Conservation (phyloP, 2,888 invertebrate species). For the Rhamnusium bicolor region DNA sequence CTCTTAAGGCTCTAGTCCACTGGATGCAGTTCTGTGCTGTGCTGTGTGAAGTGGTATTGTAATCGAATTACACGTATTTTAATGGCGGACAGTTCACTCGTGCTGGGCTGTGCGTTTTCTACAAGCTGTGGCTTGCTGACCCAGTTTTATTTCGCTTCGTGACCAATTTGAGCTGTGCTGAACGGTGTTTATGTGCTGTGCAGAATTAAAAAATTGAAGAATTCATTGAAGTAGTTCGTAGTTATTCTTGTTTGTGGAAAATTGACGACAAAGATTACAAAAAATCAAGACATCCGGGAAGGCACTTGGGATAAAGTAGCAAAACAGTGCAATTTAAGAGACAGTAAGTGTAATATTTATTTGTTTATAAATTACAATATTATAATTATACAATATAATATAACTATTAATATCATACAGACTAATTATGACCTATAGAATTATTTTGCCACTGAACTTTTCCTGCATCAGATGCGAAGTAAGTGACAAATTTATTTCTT, state of each 20-base stretch:
- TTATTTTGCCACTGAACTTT: too few relatives aligned
- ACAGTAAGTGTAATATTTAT: neutral
- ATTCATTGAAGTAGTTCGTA: too few relatives aligned
- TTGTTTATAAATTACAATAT: neutral
- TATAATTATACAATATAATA: too few relatives aligned
- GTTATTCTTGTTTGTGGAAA: neutral
- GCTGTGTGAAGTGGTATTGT: neutral
- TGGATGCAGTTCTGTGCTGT: neutral
- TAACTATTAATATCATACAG: too few relatives aligned
- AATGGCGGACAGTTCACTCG: neutral
- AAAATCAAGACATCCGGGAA: neutral
- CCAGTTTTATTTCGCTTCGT: neutral
- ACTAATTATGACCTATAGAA: neutral
- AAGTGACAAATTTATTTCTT: neutral
- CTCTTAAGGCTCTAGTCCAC: too few relatives aligned
- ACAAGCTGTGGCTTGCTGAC: neutral
- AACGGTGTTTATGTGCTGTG: conserved; percentile 2
- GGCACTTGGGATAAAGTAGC: neutral
- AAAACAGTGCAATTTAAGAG: neutral
- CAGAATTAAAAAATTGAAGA: too few relatives aligned
- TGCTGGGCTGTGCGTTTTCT: neutral
- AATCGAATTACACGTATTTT: neutral
- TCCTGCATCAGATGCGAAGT: too few relatives aligned
- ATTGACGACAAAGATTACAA: neutral
- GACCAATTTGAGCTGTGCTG: neutral